Percentiles rank a stretch among this genome's conserved stretches.
Evolutionary conservation across 2,797 vertebrate genomes (phyloP).

Genomic region (Sebastes miniatus): DNA sequence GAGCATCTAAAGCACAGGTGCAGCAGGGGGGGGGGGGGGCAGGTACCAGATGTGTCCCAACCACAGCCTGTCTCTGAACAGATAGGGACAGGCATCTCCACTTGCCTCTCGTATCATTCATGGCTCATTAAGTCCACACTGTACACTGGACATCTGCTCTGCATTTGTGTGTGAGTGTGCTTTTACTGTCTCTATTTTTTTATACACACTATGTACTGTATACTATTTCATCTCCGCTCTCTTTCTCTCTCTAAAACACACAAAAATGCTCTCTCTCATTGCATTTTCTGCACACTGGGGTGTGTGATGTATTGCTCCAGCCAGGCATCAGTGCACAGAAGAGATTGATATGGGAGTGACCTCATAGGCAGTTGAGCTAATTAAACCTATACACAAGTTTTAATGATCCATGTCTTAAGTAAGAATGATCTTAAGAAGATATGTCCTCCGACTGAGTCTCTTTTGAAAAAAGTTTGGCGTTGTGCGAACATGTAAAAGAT

Average conservation of each 20-base stretch:
- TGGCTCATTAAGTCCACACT: constrained; percentile 75
- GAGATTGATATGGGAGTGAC: not conserved
- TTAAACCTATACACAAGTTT: not conserved
- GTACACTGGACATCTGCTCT: constrained; percentile 72
- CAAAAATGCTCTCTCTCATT: not conserved
- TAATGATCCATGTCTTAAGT: not conserved
- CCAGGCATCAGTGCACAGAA: not conserved
- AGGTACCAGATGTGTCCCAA: constrained; percentile 74
- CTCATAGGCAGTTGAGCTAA: not conserved
- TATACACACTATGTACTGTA: not conserved
- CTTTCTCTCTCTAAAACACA: not conserved
- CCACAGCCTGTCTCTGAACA: constrained; percentile 46
- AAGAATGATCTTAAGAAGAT: not conserved
- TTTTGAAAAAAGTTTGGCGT: not conserved
- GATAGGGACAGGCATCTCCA: constrained; percentile 58
- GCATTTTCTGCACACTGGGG: not conserved
- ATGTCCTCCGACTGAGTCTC: not conserved
- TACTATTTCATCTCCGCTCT: not conserved
- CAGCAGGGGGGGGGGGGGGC: constrained; percentile 33
- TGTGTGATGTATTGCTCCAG: not conserved
- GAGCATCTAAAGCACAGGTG: constrained; percentile 68
- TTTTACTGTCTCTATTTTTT: constrained; percentile 17
- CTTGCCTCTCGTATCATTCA: constrained; percentile 74
- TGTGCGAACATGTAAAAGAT: not conserved
- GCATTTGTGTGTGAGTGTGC: constrained; percentile 31